Evolutionary conservation across 2,113 vertebrate species (phyloP), one percentile per base, ranked within the genome.

Genomic region (Lagenorhynchus albirostris): DNA sequence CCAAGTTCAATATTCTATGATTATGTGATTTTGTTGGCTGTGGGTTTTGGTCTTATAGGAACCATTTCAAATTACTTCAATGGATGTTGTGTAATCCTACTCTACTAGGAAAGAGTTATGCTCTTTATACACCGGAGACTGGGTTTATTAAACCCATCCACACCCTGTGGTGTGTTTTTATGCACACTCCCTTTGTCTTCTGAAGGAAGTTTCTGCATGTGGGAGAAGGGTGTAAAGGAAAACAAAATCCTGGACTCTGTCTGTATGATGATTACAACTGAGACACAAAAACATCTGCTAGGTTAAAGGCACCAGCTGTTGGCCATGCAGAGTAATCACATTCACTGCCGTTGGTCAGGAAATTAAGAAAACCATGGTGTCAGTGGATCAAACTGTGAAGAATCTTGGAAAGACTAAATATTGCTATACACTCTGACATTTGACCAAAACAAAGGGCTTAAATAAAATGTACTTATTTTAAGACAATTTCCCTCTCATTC

Each of bases 221-320:
- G 97, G 68, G 89, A 92, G 87, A 91, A 67, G 94, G 62, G 73
- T 62, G 90, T 60, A 83, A 95, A 89, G 87, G 60, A 86, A 91
- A 93, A 94, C 74, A 93, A 68, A 96, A 84, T 92, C 63, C 85
- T 87, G 89, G 89, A 23, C 60, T 38, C 33, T 82, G 80, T 38
- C n/a, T 44, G 58, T 62, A 9, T 21, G 67, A 71, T 38, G 86
- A 97, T 86, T 93, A 92, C 79, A 86, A 3, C 36, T 33, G 60
- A 95, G 94, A 93, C 92, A 87, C 53, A 50, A 50, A 91, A 85
- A 93, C 94, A 96, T 96, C 95, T 96, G 92, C 58, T 68, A 68
- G 71, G 89, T 44, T 89, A 77, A 79, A 93, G 77, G 74, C 87
- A 77, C 60, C 89, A 94, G 95, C 97, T 97, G 89, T 71, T 6